Base-by-base conservation (phyloP, 2,113 vertebrate genomes). In the Cheirogaleus medius region DNA sequence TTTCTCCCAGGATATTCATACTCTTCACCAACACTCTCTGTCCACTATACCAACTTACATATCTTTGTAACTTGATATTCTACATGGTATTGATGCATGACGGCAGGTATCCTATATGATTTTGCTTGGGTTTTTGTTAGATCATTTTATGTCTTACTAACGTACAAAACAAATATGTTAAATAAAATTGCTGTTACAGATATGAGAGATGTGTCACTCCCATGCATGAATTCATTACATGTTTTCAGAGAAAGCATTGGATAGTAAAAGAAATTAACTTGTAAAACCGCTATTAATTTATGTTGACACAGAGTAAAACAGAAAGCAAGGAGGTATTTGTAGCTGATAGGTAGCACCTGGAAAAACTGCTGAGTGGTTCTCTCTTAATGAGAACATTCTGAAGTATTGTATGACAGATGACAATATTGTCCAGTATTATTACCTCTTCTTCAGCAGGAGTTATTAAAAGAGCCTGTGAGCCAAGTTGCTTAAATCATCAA, bases 281-380 rank as follows among this genome's bases (percentile, higher is more conserved):
- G 74, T 87, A 87, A 95, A 93, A 47, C 14, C 23, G 39, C 78
- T 93, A 96, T 97, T 97, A 91, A 94, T 97, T 97, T 98, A 84
- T 94, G 88, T 68, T 96, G 95, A 87, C 95, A 93, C 32, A 44
- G 29, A 87, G 23, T 90, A 90, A 97, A 96, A 88, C 74, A 56
- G 66, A 90, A 98, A 94, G 93, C 95, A 95, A 95, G 89, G 64
- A 95, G 52, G 76, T 73, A 74, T 97, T 81, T 97, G 58, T 84
- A 90, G 77, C 80, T 87, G 81, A 95, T 74, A 88, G 66, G 80
- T 82, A 91, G 63, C 83, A 96, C 56, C 39, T 91, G 80, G 54
- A 90, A 91, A 97, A 98, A 95, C 58, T 90, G 74, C 91, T 96
- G 89, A 97, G 78, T 92, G 76, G 69, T 81, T 97, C 32, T 87